Conservation (phyloP, 1,140 invertebrate species). For the Ridgeia piscesae region DNA sequence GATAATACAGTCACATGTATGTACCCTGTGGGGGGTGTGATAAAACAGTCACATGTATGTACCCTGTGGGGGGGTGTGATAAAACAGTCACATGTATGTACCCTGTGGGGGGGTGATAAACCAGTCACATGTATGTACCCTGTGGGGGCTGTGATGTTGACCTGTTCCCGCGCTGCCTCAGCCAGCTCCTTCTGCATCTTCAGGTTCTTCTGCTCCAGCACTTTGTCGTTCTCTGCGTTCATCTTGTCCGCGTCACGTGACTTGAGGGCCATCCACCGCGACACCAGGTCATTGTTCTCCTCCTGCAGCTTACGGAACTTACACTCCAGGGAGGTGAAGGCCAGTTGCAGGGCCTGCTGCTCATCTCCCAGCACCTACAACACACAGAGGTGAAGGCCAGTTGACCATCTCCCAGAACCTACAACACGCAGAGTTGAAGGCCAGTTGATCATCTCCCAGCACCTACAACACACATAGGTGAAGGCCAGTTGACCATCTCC, state of each 20-base stretch:
- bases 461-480: slow-evolving; percentile 62
- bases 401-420: slow-evolving; percentile 88
- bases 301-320: slow-evolving; percentile 84
- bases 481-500: too few relatives aligned
- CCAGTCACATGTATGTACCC: slow-evolving; percentile 29
- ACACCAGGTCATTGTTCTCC: slow-evolving; percentile 84
- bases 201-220: slow-evolving; percentile 60
- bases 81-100: neutral
- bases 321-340: slow-evolving; percentile 84
- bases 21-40: neutral
- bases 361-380: slow-evolving; percentile 85
- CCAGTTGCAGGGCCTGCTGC: slow-evolving; percentile 88
- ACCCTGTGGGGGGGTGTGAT: neutral
- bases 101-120: neutral
- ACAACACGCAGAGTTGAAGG: slow-evolving; percentile 36
- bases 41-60: too few relatives aligned
- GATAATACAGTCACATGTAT: slow-evolving; percentile 1
- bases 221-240: slow-evolving; percentile 92
- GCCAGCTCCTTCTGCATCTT: slow-evolving; percentile 87
- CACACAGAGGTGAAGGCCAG: slow-evolving; percentile 85
- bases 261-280: slow-evolving; percentile 86
- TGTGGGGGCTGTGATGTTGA: slow-evolving; percentile 30
- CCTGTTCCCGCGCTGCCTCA: slow-evolving; percentile 80
- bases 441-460: slow-evolving; percentile 85
- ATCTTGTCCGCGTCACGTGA: slow-evolving; percentile 85